Percentiles rank a stretch among this genome's conserved stretches.
Conservation (phyloP, 2,113 vertebrate species). For the Rattus rattus region DNA sequence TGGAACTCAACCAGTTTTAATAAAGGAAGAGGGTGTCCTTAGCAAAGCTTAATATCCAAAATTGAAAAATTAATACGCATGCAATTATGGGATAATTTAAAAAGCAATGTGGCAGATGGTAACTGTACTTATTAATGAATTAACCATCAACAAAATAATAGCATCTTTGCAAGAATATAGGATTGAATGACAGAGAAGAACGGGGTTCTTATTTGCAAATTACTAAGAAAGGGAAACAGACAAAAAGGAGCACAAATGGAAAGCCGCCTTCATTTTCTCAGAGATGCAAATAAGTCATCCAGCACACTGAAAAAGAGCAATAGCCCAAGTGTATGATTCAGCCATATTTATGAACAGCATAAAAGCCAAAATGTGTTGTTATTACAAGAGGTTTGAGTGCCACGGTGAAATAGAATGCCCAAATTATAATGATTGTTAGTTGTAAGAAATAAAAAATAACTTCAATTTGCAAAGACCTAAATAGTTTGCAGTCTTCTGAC, state of each 20-base stretch:
- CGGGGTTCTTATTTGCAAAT: conserved; percentile 46
- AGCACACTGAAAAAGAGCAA: background rate
- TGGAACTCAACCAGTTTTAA: conserved; percentile 49
- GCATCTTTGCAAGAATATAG: conserved; percentile 50
- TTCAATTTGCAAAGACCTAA: conserved; percentile 41
- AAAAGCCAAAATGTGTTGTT: conserved; percentile 15
- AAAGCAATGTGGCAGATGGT: conserved; percentile 22
- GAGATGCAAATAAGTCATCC: conserved; percentile 17
- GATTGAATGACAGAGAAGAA: conserved; percentile 48
- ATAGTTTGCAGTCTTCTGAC: background rate
- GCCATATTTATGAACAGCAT: conserved; percentile 27
- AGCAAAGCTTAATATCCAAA: conserved; percentile 60
- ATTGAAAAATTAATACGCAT: conserved; percentile 65
- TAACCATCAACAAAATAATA: conserved; percentile 63
- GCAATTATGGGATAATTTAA: conserved; percentile 68
- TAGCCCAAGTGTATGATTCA: conserved; percentile 27
- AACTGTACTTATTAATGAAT: conserved; percentile 67
- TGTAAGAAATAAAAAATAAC: conserved; percentile 62
- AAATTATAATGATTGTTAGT: conserved; percentile 46
- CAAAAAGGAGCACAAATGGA: conserved; percentile 18
- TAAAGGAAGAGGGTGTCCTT: conserved; percentile 21
- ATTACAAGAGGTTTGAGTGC: conserved; percentile 40
- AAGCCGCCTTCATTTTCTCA: background rate
- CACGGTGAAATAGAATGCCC: background rate
- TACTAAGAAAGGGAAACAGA: conserved; percentile 19